Evolutionary conservation across 1,140 invertebrate species (phyloP).

Genomic region (Drosophila jambulina): DNA sequence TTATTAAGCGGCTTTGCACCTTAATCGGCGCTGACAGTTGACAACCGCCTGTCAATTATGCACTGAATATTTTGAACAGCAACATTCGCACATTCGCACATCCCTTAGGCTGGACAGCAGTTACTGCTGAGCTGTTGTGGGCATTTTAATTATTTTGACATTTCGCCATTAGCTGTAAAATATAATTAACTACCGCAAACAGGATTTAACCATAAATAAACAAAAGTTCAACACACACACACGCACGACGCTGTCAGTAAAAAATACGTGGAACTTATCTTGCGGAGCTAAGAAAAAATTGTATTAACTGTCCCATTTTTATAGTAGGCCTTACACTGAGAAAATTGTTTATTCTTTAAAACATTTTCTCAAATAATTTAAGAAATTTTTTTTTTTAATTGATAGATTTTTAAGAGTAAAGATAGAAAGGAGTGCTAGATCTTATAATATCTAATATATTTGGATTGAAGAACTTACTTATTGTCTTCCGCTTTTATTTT

Average conservation of each 20-base stretch:
- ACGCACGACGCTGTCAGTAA: neutral
- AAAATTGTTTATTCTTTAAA: too few species aligned
- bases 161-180: constrained; percentile 80
- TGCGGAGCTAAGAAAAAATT: constrained; percentile 28
- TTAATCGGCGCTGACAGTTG: constrained; percentile 75
- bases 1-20: constrained; percentile 71
- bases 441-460: neutral
- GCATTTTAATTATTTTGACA: constrained; percentile 81
- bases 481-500: neutral
- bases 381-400: neutral
- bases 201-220: constrained; percentile 74
- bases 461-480: neutral
- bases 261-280: constrained; percentile 36
- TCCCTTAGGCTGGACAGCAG: constrained; percentile 23
- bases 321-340: neutral
- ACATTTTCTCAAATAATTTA: too few species aligned
- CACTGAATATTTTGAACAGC: constrained; percentile 29
- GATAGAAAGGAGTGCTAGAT: too few species aligned
- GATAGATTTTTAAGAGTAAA: neutral
- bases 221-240: constrained; percentile 41
- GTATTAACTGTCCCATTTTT: constrained; percentile 6
- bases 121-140: constrained; percentile 39
- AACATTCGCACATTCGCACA: constrained; percentile 2
- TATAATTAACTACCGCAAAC: constrained; percentile 80
- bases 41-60: constrained; percentile 74